These are phyloP conservation scores for Dreissena polymorpha DNA, from an alignment of 1,140 invertebrate genomes.

Conservation along the genomic window DNA sequence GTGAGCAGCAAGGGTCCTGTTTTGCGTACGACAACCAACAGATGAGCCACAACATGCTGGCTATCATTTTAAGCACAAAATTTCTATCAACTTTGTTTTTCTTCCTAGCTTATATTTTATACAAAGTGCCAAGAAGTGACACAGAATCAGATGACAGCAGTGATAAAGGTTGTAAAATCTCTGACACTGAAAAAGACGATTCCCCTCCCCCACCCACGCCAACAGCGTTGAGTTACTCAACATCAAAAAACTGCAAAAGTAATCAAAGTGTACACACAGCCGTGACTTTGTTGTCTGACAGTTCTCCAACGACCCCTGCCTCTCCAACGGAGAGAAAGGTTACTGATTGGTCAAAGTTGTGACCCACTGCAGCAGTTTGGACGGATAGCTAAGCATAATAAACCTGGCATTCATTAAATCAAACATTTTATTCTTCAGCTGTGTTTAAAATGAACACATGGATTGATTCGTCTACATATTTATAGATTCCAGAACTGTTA, in stretches of 20 bases:
- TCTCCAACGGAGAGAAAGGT: constrained; percentile 21
- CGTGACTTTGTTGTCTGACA: constrained; percentile 47
- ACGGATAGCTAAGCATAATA: no score
- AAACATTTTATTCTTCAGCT: no score
- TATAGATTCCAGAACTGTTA: no score
- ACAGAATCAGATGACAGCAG: constrained; percentile 9
- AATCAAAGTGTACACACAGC: constrained; percentile 55
- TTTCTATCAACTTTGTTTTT: constrained; percentile 70
- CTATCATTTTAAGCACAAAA: constrained; percentile 65
- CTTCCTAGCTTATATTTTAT: constrained; percentile 69
- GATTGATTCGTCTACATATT: no score
- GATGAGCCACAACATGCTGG: constrained; percentile 76
- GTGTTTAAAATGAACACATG: no score
- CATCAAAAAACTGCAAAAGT: constrained; percentile 31
- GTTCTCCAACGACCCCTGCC: constrained; percentile 35
- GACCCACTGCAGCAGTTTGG: neutral
- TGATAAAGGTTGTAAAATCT: no score
- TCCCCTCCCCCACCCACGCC: constrained; percentile 34
- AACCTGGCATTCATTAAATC: no score
- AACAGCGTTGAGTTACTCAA: constrained; percentile 16
- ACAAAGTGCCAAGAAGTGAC: constrained; percentile 62
- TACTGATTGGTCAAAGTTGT: constrained; percentile 31
- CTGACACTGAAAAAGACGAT: constrained; percentile 13
- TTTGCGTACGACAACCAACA: constrained; percentile 75
- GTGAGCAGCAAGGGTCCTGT: constrained; percentile 62